Evolutionary conservation across 2,888 invertebrate genomes (phyloP).

Genomic region (Aplocera efformata): DNA sequence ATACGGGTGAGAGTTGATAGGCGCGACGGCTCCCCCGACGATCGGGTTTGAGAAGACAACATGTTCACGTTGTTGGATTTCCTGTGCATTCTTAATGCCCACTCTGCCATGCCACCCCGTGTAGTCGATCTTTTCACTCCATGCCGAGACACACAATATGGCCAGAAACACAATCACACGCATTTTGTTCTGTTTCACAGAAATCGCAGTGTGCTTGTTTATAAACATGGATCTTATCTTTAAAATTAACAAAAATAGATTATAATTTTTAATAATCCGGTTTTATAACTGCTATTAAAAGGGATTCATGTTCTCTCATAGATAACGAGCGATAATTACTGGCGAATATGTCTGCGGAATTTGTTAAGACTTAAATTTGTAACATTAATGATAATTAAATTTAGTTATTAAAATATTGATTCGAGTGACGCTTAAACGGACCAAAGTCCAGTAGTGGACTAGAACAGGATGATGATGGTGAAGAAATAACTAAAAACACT

Average conservation of each 20-base stretch:
- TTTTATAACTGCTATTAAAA: constrained; percentile 37
- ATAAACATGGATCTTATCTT: constrained; percentile 30
- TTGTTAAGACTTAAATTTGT: neutral
- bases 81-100: constrained; percentile 51
- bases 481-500: no score
- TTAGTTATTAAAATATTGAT: no score
- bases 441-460: no score
- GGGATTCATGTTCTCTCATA: constrained; percentile 31
- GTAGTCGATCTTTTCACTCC: constrained; percentile 21
- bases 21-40: constrained; percentile 56
- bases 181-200: constrained; percentile 34
- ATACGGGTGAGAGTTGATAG: constrained; percentile 52
- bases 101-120: constrained; percentile 51
- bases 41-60: constrained; percentile 34
- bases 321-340: constrained; percentile 28
- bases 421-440: no score
- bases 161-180: constrained; percentile 33
- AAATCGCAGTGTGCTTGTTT: constrained; percentile 18
- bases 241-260: constrained; percentile 21
- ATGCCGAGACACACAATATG: constrained; percentile 31
- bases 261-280: constrained; percentile 30
- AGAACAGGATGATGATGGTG: no score
- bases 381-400: neutral
- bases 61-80: constrained; percentile 45
- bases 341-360: constrained; percentile 6